Conservation (phyloP, 2,888 invertebrate genomes). For the Synanthedon formicaeformis region DNA sequence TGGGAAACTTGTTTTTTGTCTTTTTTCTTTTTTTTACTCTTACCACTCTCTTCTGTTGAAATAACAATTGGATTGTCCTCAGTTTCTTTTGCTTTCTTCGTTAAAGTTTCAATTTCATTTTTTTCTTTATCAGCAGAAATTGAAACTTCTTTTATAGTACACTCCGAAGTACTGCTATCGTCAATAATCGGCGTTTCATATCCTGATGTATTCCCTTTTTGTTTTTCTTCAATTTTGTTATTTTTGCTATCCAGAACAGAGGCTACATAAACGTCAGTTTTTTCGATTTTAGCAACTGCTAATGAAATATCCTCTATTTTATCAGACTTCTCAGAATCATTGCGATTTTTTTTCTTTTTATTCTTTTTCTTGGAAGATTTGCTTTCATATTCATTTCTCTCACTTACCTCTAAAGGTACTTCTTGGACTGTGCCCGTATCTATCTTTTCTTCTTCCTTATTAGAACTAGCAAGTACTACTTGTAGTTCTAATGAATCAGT, state of each 20-base stretch:
- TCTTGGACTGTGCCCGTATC: constrained; percentile 2
- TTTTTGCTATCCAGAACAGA: not conserved
- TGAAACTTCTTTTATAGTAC: not conserved
- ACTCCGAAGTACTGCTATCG: constrained; percentile 3
- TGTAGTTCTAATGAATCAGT: not conserved
- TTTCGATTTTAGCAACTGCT: constrained; percentile 19
- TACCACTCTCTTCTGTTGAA: constrained; percentile 5
- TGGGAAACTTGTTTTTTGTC: constrained; percentile 2
- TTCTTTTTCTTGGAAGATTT: constrained; percentile 44
- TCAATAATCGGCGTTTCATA: constrained; percentile 2
- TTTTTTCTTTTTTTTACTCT: constrained; percentile 23
- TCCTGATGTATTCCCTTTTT: constrained; percentile 3
- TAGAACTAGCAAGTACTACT: not conserved
- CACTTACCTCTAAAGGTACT: constrained; percentile 4
- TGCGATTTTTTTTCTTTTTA: constrained; percentile 40
- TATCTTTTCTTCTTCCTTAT: constrained; percentile 5
- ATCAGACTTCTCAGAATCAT: constrained; percentile 48
- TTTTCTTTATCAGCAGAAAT: not conserved
- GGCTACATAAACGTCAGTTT: constrained; percentile 15
- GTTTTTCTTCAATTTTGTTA: constrained; percentile 17
- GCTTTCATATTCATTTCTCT: constrained; percentile 19
- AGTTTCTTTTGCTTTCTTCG: constrained; percentile 1
- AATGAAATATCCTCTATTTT: constrained; percentile 37
- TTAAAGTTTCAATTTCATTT: not conserved
- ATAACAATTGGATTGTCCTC: not conserved